phyloP scores from a whole-genome alignment of 2,888 invertebrate genomes.

The Mylabris sibirica region DNA sequence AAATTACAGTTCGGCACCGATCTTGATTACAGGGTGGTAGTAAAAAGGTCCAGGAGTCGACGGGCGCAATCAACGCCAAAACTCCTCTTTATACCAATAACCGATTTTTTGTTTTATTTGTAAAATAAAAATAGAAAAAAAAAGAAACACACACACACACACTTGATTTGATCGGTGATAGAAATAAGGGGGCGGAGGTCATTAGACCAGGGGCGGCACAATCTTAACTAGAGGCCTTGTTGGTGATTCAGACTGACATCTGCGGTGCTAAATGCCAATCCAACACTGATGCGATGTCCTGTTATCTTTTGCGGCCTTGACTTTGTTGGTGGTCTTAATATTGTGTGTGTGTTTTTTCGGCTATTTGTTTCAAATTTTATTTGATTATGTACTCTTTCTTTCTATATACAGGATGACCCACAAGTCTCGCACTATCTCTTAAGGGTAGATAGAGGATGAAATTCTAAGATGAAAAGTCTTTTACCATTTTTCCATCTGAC shows the following conservation, averaged over 20 bases:
- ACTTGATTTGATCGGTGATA: background rate
- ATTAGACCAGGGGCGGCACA: slow-evolving; percentile 12
- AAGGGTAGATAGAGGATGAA: no score
- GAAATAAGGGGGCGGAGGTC: slow-evolving; percentile 11
- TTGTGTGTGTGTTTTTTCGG: background rate
- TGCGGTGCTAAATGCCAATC: slow-evolving; percentile 10
- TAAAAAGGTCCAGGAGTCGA: slow-evolving; percentile 8
- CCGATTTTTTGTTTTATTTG: background rate
- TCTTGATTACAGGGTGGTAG: slow-evolving; percentile 27
- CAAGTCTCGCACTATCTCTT: no score
- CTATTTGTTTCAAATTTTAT: no score
- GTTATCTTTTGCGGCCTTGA: background rate
- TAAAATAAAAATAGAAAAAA: background rate
- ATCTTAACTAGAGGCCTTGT: slow-evolving; percentile 7
- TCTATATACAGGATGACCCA: no score
- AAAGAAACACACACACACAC: no score
- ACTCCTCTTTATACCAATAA: slow-evolving; percentile 8
- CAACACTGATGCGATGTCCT: background rate
- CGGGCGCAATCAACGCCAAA: slow-evolving; percentile 10
- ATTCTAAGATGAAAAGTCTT: no score
- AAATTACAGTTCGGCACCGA: slow-evolving; percentile 32
- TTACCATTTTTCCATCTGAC: no score
- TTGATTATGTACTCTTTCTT: no score
- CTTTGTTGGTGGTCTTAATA: background rate
- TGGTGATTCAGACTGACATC: slow-evolving; percentile 9